phyloP scores from a whole-genome alignment of 2,113 vertebrate genomes.

The Salminus brasiliensis region DNA sequence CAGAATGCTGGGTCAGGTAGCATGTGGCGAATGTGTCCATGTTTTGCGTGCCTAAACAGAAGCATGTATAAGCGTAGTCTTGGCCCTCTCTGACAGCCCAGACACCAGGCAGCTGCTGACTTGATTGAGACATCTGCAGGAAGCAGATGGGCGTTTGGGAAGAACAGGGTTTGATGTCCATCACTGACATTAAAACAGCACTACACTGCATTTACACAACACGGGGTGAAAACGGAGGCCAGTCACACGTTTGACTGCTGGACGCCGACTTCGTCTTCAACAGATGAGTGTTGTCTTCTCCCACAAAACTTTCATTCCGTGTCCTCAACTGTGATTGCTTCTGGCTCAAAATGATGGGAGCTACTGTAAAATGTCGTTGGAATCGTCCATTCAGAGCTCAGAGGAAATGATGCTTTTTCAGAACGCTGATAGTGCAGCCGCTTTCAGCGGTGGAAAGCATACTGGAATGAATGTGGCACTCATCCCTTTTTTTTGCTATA shows the following conservation, averaged over 20 bases:
- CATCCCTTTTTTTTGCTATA: background rate
- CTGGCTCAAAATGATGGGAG: background rate
- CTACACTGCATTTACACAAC: constrained; percentile 51
- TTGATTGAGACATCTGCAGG: constrained; percentile 67
- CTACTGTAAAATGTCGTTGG: background rate
- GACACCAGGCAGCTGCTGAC: constrained; percentile 62
- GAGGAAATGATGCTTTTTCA: constrained; percentile 1
- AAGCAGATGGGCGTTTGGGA: constrained; percentile 61
- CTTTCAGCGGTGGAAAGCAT: constrained; percentile 6
- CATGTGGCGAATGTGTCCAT: constrained; percentile 54
- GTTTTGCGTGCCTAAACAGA: constrained; percentile 55
- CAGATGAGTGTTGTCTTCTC: constrained; percentile 39
- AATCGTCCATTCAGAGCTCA: background rate
- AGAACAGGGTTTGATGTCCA: constrained; percentile 59
- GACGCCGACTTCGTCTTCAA: constrained; percentile 55
- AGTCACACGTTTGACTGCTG: constrained; percentile 24
- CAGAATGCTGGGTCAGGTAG: constrained; percentile 55
- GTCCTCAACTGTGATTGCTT: constrained; percentile 9
- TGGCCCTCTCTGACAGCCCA: constrained; percentile 51
- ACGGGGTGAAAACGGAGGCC: constrained; percentile 46
- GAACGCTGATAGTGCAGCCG: background rate
- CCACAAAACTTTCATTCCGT: constrained; percentile 45
- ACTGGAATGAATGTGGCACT: background rate
- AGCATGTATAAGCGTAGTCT: constrained; percentile 53
- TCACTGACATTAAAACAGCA: constrained; percentile 60